Base-by-base conservation (phyloP, 2,113 vertebrate species). In the Takifugu bimaculatus region DNA sequence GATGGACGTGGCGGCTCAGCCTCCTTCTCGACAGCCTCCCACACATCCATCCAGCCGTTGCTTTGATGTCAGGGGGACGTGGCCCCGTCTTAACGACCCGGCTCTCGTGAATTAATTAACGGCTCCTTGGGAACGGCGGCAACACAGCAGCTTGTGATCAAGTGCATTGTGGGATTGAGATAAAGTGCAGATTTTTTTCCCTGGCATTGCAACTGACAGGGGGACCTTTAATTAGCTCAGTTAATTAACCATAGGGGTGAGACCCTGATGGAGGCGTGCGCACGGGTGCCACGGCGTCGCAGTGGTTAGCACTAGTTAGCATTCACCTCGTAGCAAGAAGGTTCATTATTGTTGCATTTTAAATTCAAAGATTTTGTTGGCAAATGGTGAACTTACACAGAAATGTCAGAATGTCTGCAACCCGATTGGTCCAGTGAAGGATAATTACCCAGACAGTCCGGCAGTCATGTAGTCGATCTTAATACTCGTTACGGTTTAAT, bases 81-180 rank as follows among this genome's bases (percentile, higher is more conserved):
- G 56, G 73, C 39, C 65, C 59, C 20, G 68, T 78, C 58, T 85
- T 74, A 80, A 78, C 25, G 57, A 72, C 63, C 56, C 4, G n/a
- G 39, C 15, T 50, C 78, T 86, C 72, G 65, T 82, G 62, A 80
- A 87, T 86, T 77, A 81, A 89, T 88, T 77, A 87, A 83, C 69
- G 50, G 39, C 55, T 76, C 70, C 64, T 74, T 79, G 70, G 77
- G 72, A 68, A 65, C 3, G 39, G 83, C 77, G 88, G 67, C 78
- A 69, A 82, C 66, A 69, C 70, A 72, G 73, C 74, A 76, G 80
- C 85, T 82, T 83, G 76, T 84, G 86, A 90, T 90, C 85, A 81
- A 81, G 76, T 78, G 80, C 77, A 84, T 88, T 84, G 84, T 83
- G 81, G 78, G 81, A 70, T 57, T 55, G 75, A 84, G 86, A 90